Evolutionary conservation across 2,113 vertebrate species (phyloP), one percentile per base, ranked within the genome.

Genomic region (Todiramphus saurophagus): DNA sequence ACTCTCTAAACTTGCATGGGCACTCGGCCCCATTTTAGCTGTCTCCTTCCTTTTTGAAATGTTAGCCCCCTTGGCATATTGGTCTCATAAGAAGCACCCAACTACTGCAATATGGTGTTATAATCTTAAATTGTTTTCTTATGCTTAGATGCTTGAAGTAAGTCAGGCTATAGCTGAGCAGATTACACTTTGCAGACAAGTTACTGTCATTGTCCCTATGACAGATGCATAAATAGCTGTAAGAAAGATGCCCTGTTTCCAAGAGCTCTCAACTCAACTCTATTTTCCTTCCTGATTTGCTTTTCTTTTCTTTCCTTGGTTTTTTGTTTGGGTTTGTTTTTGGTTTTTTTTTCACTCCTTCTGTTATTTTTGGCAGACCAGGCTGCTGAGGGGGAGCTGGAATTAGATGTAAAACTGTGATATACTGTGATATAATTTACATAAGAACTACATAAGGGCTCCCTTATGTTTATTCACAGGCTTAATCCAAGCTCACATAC

Each of bases 401-500:
- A 90, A 95, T 97, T 95, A 96, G 79, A 97, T 91, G 78, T 96
- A 97, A 97, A 98, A 92, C 93, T 97, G 96, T 97, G 93, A 96
- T 96, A 90, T 97, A 96, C 82, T 94, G 90, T 89, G 94, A 93
- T 95, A 74, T 88, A 76, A 95, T 97, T 97, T 97, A 94, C 95
- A 85, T 95, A 92, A 96, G 89, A 96, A 94, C 86, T 95, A 72
- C 95, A 96, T 95, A 97, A 98, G 86, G 88, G 75, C 95, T 97
- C 80, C 94, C 96, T 97, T 98, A 96, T 97, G 94, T 97, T 98
- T 97, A 97, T 97, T 97, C 96, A 97, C 93, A 96, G 97, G 93
- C 96, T 97, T 97, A 96, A 95, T 96, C 94, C 96, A 97, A 97
- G 91, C 96, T 97, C 88, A 94, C 94, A 97, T 95, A 95, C 86